These are phyloP conservation scores for Myotis daubentonii DNA, from an alignment of 2,797 vertebrate genomes.

Conservation along the genomic window DNA sequence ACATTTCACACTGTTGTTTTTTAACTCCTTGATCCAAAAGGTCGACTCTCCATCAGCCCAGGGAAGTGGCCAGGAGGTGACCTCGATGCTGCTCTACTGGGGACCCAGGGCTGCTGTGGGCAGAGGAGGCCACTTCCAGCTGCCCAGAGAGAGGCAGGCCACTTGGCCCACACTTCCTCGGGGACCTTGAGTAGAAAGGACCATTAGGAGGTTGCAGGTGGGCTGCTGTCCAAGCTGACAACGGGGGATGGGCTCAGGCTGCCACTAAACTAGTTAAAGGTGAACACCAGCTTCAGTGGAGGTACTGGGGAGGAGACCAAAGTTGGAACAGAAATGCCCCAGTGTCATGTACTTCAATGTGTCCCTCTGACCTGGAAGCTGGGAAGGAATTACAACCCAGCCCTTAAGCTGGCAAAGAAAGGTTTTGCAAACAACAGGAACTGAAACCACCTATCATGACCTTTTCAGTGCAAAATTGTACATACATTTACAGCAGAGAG, in stretches of 20 bases:
- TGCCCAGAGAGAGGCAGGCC: not conserved
- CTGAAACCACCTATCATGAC: not conserved
- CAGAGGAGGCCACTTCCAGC: not conserved
- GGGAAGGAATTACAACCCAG: not conserved
- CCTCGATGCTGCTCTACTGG: not conserved
- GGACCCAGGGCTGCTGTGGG: not conserved
- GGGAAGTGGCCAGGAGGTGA: not conserved
- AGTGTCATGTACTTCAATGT: fast-evolving
- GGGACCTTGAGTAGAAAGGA: fast-evolving
- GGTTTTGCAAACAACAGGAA: not conserved
- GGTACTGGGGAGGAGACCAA: fast-evolving
- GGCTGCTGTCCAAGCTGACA: not conserved
- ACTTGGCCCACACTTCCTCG: not conserved
- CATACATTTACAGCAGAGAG: fast-evolving
- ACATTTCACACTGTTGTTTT: not conserved
- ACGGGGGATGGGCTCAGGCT: too few relatives aligned
- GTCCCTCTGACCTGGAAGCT: not conserved
- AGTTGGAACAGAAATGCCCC: fast-evolving
- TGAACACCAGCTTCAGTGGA: not conserved
- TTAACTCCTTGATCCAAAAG: not conserved
- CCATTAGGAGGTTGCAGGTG: not conserved
- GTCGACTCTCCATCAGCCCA: not conserved
- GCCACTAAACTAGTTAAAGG: not conserved
- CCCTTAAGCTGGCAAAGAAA: not conserved
- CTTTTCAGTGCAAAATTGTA: not conserved